phyloP scores from a whole-genome alignment of 2,888 invertebrate species.

The Scelioninae gen. 2 region DNA sequence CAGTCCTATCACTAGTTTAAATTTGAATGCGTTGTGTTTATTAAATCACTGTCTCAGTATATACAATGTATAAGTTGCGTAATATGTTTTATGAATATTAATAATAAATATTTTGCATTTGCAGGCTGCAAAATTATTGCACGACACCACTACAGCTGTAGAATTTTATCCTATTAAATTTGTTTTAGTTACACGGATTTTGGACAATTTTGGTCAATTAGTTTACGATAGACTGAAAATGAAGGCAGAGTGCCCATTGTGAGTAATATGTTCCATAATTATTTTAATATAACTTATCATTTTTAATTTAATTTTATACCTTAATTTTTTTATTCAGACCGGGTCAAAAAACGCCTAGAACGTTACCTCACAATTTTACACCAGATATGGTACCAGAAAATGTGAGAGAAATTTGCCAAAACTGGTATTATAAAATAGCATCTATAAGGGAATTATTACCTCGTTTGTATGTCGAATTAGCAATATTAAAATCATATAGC shows the following conservation, averaged over 20 bases:
- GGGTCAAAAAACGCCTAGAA: constrained; percentile 76
- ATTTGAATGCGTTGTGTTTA: no score
- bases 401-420: constrained; percentile 96
- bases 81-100: neutral
- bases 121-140: constrained; percentile 93
- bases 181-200: constrained; percentile 95
- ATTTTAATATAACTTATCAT: constrained; percentile 7
- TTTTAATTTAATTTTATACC: neutral
- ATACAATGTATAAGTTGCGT: no score
- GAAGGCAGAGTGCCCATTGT: constrained; percentile 82
- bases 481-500: constrained; percentile 91
- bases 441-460: constrained; percentile 97
- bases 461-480: constrained; percentile 94
- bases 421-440: constrained; percentile 99
- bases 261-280: constrained; percentile 62
- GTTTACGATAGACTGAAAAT: constrained; percentile 89
- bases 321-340: constrained; percentile 72
- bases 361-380: constrained; percentile 82
- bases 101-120: constrained; percentile 6
- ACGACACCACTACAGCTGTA: constrained; percentile 90
- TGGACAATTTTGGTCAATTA: constrained; percentile 94
- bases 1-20: no score
- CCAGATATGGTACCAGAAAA: constrained; percentile 88
- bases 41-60: no score
- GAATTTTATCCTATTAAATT: constrained; percentile 99